Evolutionary conservation across 2,113 vertebrate species (phyloP), one percentile per base, ranked within the genome.

Genomic region (Capra hircus): DNA sequence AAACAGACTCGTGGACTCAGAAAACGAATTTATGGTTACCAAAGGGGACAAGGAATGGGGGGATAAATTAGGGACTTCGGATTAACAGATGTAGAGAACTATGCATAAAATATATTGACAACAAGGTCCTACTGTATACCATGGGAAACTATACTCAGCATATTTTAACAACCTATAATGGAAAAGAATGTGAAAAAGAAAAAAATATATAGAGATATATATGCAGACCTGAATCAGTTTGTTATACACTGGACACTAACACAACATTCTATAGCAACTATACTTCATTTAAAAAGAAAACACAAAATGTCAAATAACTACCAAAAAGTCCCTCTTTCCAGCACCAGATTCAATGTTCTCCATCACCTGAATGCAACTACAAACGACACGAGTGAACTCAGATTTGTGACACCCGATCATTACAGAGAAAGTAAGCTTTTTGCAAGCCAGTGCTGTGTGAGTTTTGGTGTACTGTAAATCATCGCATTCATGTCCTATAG

Each of bases 341-440:
- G 8, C 40, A 13, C 27, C 5, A 9, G 27, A 17, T 23, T 62
- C 87, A 27, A 5, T 53, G 28, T 40, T 90, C 88, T 62, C 23
- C 53, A 50, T 59, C 40, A 85, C 55, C n/a, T 45, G 74, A 78
- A 55, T 60, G 15, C 11, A 88, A 83, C 53, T 57, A 86, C 21
- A 83, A 7, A 82, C 57, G 17, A 23, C 23, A 48, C 0, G 0
- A 4, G 1, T 14, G 7, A 48, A 82, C 33, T 30, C 60, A 36
- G 30, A 62, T n/a, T 62, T 71, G 23, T 12, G 33, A 21, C 19
- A 43, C 30, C 30, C 5, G 74, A 74, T 74, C 71, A 43, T 94
- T 60, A 86, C 81, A 67, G 82, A 67, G 50, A 52, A 88, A 92
- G 36, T 25, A 45, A 62, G 86, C 88, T 94, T 92, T 55, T 50